A percentile compares a stretch with the other conserved stretches of the same genome.
Evolutionary conservation across 2,888 invertebrate species (phyloP).

Genomic region (Petrophora chlorosata): DNA sequence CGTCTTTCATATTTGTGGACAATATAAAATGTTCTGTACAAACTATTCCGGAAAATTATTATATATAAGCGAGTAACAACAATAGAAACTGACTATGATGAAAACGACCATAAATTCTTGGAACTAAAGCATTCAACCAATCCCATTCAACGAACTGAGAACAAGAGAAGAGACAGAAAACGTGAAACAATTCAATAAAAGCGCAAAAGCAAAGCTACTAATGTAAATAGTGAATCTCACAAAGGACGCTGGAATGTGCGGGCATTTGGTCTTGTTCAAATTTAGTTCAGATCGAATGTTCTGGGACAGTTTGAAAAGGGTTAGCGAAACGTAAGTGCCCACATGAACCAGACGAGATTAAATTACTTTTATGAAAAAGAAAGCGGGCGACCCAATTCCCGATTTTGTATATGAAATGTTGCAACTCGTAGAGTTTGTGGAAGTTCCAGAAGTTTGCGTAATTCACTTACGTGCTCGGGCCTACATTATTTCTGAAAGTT

Average conservation of each 20-base stretch:
- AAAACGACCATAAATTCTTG: not conserved
- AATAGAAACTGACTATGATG: not conserved
- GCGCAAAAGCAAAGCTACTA: conserved; percentile 66
- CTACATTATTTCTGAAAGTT: conserved; percentile 38
- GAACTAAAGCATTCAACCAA: conserved; percentile 4
- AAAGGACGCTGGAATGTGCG: conserved; percentile 75
- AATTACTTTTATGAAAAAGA: conserved; percentile 68
- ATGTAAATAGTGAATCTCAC: conserved; percentile 75
- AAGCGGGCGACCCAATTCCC: conserved; percentile 49
- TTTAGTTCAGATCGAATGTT: conserved; percentile 78
- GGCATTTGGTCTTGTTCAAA: conserved; percentile 73
- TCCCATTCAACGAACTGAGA: conserved; percentile 8
- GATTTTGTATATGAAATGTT: conserved; percentile 45
- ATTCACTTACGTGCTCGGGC: conserved; percentile 40
- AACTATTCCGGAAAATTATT: no score
- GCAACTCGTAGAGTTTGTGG: conserved; percentile 36
- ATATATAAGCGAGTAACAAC: no score
- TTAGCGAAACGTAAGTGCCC: conserved; percentile 61
- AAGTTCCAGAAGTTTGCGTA: conserved; percentile 44
- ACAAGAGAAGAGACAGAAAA: conserved; percentile 39
- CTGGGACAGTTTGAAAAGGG: conserved; percentile 77
- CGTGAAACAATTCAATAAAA: conserved; percentile 72
- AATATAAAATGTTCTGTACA: no score
- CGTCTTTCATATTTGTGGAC: no score
- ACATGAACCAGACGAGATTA: conserved; percentile 68